These are phyloP conservation scores for Cryptoblepharus egeriae DNA, from an alignment of 2,797 vertebrate species.

Conservation along the genomic window DNA sequence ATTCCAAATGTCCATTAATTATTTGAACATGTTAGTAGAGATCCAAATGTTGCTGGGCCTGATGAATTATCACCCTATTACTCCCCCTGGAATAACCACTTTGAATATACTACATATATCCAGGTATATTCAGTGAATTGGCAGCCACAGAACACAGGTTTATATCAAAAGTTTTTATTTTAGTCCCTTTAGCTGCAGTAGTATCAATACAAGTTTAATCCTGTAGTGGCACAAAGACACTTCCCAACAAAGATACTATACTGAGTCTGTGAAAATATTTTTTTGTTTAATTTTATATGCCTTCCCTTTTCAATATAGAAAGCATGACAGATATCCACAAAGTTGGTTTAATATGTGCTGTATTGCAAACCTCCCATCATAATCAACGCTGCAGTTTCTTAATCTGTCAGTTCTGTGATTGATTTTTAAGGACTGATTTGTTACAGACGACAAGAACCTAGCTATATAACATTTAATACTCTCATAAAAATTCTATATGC, in stretches of 20 bases:
- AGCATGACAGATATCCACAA: background rate
- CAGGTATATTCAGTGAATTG: background rate
- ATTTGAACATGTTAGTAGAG: too few species aligned
- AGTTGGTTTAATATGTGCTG: background rate
- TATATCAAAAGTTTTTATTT: background rate
- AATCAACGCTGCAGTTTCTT: slow-evolving; percentile 3
- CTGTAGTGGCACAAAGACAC: background rate
- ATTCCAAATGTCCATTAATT: too few species aligned
- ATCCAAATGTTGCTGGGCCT: background rate
- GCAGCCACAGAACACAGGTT: too few species aligned
- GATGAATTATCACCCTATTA: background rate
- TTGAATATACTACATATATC: background rate
- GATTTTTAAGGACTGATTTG: slow-evolving; percentile 42
- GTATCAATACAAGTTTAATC: background rate
- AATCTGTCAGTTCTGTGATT: slow-evolving; percentile 31
- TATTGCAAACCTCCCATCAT: background rate
- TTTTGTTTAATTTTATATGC: background rate
- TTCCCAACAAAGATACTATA: background rate
- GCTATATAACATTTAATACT: slow-evolving; percentile 37
- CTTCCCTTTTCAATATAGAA: background rate
- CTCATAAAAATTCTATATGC: slow-evolving; percentile 29
- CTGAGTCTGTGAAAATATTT: slow-evolving; percentile 15
- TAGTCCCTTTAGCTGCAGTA: background rate
- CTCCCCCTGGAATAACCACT: background rate
- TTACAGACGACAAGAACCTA: slow-evolving; percentile 21